Evolutionary conservation across 2,797 vertebrate genomes (phyloP), one percentile per base, ranked within the genome.

Genomic region (Argyrosomus regius): DNA sequence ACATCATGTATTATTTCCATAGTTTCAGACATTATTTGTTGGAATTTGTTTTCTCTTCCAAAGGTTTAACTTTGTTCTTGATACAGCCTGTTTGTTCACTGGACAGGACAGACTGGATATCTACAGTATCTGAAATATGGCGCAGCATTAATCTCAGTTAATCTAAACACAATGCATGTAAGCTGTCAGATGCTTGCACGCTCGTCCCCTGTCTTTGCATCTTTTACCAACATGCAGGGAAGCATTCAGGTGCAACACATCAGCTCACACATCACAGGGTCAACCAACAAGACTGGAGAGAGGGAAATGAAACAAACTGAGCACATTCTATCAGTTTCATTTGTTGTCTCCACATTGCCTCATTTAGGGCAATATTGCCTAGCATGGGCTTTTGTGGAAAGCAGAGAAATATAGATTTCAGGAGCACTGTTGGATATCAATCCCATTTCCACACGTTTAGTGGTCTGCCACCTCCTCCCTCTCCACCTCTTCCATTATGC

Each of bases 401-500:
- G 67, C 43, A 77, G 45, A 63, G 52, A 39, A 60, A 71, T 75
- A 84, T 86, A 39, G 77, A 82, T 84, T 83, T 48, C 22, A 64
- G 57, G 62, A 57, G 65, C 74, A 18, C 50, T 74, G 58, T 70
- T 75, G 75, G 77, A 89, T 83, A 84, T 81, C 69, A 84, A 59
- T 74, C 26, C 75, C 26, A 73, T 84, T 57, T 65, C 18, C 56
- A 61, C 77, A 81, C 65, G 50, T 49, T 58, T 54, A 26, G 68
- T 6, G 53, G 59, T 68, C 67, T 41, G 48, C 41, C 31, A 45
- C 57, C 65, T 70, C 26, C 67, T 58, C 20, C 53, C n/a, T 18
- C 26, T 22, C 35, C 17, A 12, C 63, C 28, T 54, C 50, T 11
- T 49, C 9, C 8, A 26, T 58, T 64, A 52, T 59, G 14, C 39